A percentile compares a stretch with the other conserved stretches of the same genome.
Conservation (phyloP, 2,797 vertebrate species). For the Glyptemys insculpta region DNA sequence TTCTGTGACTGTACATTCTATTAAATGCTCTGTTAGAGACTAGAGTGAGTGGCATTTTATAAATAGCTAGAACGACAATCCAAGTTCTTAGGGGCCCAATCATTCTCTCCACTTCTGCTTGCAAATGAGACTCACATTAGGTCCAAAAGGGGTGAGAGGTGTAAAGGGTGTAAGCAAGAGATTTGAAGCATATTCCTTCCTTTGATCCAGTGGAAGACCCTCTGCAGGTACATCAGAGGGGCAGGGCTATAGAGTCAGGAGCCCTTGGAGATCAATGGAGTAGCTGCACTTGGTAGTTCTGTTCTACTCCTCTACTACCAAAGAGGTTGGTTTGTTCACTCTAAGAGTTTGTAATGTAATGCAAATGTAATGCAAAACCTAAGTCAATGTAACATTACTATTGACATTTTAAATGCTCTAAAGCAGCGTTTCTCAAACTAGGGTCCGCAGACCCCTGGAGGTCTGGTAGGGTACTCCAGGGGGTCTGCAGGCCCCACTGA, state of each 20-base stretch:
- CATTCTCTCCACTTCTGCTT: not conserved
- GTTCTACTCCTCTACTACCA: not conserved
- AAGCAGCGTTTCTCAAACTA: too few relatives aligned
- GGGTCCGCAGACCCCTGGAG: not conserved
- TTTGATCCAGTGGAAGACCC: not conserved
- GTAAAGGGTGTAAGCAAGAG: not conserved
- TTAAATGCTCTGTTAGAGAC: not conserved
- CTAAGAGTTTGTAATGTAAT: too few relatives aligned
- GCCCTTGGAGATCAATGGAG: not conserved
- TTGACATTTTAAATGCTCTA: not conserved
- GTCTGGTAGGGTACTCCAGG: too few relatives aligned
- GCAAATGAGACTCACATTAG: not conserved
- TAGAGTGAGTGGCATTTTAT: not conserved
- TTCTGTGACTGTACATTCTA: constrained; percentile 28
- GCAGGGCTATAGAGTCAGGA: not conserved
- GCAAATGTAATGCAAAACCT: not conserved
- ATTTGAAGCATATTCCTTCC: not conserved
- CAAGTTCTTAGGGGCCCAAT: not conserved
- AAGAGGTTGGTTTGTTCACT: not conserved
- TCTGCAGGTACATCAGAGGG: not conserved
- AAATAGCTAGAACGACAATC: not conserved
- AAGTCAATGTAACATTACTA: not conserved
- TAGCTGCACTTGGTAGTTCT: not conserved
- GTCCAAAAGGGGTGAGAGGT: not conserved
- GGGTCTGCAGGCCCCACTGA: too few relatives aligned